phyloP scores from a whole-genome alignment of 2,888 invertebrate species.

The Cephalotes varians region DNA sequence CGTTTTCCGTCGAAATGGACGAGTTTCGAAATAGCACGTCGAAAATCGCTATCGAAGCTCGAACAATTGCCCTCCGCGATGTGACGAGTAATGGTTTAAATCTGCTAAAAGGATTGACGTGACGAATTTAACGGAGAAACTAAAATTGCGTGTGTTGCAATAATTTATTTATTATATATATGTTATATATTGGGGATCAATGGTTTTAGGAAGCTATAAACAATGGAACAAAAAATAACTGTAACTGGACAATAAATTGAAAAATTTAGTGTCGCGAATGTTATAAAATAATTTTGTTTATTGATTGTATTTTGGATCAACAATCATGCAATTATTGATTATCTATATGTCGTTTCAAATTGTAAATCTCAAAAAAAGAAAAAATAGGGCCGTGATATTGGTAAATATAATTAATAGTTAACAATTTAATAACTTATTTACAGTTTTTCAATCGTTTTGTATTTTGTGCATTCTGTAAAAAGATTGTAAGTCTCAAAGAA shows the following conservation, averaged over 20 bases:
- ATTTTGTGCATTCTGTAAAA: neutral
- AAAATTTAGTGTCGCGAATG: neutral
- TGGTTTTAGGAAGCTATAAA: neutral
- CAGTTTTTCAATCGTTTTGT: neutral
- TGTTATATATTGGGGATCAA: neutral
- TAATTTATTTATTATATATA: conserved; percentile 7
- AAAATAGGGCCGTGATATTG: neutral
- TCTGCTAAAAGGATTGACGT: conserved; percentile 10
- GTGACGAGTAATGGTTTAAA: conserved; percentile 41
- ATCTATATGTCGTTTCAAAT: neutral
- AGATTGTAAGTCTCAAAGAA: neutral
- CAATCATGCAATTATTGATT: neutral
- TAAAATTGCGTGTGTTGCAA: neutral
- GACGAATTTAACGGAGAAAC: conserved; percentile 17
- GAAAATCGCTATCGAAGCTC: conserved; percentile 43
- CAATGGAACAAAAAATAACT: neutral
- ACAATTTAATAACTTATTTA: neutral
- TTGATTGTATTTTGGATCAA: neutral
- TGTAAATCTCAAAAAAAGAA: neutral
- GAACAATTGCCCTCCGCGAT: conserved; percentile 25
- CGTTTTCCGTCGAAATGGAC: conserved; percentile 43
- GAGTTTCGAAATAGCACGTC: conserved; percentile 47
- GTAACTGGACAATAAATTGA: neutral
- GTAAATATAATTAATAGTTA: neutral
- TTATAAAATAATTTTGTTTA: conserved; percentile 13